Evolutionary conservation across 1,140 invertebrate genomes (phyloP).

Genomic region (Idris sp.): DNA sequence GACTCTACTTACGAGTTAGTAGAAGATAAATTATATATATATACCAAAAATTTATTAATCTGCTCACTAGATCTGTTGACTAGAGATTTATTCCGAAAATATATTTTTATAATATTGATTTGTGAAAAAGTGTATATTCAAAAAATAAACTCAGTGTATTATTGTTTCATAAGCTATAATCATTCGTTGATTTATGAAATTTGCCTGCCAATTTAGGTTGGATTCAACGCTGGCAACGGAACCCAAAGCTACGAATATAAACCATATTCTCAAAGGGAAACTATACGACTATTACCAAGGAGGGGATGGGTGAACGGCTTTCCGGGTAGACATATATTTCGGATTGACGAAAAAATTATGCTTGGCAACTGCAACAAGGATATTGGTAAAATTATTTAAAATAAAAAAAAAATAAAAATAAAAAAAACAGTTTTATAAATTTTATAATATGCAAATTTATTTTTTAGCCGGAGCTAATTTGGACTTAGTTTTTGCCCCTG

Average conservation of each 20-base stretch:
- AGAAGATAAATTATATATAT: too few relatives aligned
- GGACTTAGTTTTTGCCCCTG: slow-evolving; percentile 91
- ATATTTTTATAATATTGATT: too few relatives aligned
- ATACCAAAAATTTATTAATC: too few relatives aligned
- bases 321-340: slow-evolving; percentile 93
- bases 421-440: too few relatives aligned
- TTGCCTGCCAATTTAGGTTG: slow-evolving; percentile 82
- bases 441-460: slow-evolving; percentile 5
- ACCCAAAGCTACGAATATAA: slow-evolving; percentile 93
- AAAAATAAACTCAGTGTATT: too few relatives aligned
- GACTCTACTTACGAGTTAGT: too few relatives aligned
- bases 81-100: too few relatives aligned
- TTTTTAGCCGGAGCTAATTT: slow-evolving; percentile 86
- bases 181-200: slow-evolving; percentile 41
- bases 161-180: too few relatives aligned
- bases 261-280: slow-evolving; percentile 92
- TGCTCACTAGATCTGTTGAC: too few relatives aligned
- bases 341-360: slow-evolving; percentile 96
- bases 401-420: too few relatives aligned
- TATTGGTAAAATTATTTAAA: slow-evolving; percentile 81
- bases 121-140: too few relatives aligned
- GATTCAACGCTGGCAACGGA: slow-evolving; percentile 97
- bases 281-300: slow-evolving; percentile 87
- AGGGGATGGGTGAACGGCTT: slow-evolving; percentile 93
- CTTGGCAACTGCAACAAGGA: slow-evolving; percentile 94